phyloP scores from a whole-genome alignment of 2,888 invertebrate genomes.

The Acanthosepion pharaonis region DNA sequence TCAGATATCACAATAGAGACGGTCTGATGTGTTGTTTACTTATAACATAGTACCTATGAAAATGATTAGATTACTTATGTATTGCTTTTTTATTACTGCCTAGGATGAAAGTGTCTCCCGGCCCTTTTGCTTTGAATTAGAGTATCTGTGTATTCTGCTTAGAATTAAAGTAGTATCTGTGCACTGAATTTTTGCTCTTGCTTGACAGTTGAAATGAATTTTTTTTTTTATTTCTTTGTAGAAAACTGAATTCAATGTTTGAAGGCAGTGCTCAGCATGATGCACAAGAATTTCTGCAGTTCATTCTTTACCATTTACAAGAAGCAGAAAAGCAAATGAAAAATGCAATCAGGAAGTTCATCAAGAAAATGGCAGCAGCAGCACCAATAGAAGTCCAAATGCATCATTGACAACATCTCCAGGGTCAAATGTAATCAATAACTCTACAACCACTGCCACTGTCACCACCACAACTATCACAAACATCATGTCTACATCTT shows the following conservation, averaged over 20 bases:
- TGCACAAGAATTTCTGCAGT: conserved; percentile 85
- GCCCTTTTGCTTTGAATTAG: no score
- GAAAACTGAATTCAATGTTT: conserved; percentile 82
- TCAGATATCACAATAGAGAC: no score
- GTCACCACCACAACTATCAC: not conserved
- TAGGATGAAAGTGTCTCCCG: no score
- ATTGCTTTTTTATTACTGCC: no score
- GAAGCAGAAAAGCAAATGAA: conserved; percentile 68
- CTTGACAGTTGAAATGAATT: not conserved
- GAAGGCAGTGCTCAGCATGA: conserved; percentile 94
- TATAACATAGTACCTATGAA: no score
- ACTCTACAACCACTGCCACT: not conserved
- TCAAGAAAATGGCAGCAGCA: conserved; percentile 49
- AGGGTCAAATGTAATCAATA: not conserved
- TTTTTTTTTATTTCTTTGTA: conserved; percentile 65
- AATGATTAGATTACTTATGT: no score
- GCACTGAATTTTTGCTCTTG: not conserved
- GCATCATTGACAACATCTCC: not conserved
- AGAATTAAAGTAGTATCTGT: no score
- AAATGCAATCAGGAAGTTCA: conserved; percentile 52
- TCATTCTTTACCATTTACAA: conserved; percentile 69
- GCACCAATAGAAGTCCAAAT: conserved; percentile 45
- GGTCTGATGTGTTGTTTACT: no score
- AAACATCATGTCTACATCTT: not conserved
- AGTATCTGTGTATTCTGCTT: no score